Evolutionary conservation across 2,888 invertebrate species (phyloP).

Genomic region (Drosophila macrospina): DNA sequence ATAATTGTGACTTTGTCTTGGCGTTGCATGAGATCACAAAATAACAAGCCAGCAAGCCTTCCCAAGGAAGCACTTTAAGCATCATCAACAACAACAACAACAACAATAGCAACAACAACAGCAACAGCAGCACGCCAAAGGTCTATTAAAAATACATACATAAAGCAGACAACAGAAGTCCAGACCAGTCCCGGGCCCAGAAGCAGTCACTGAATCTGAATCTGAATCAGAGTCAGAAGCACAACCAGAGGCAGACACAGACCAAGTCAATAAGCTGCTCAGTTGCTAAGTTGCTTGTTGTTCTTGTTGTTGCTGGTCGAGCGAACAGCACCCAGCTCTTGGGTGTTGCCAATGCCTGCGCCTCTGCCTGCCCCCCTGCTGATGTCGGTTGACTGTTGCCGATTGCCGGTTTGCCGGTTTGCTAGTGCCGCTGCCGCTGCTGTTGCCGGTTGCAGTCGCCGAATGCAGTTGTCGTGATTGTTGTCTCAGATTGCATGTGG

Average conservation of each 20-base stretch:
- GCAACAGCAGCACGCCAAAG: slow-evolving; percentile 41
- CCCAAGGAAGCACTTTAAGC: slow-evolving; percentile 13
- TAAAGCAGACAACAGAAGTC: slow-evolving; percentile 58
- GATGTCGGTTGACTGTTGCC: slow-evolving; percentile 18
- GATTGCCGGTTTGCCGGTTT: slow-evolving; percentile 25
- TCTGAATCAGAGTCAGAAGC: slow-evolving; percentile 21
- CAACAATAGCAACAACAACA: slow-evolving; percentile 21
- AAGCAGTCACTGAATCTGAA: slow-evolving; percentile 15
- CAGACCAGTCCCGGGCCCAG: slow-evolving; percentile 54
- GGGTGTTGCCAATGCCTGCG: slow-evolving; percentile 60
- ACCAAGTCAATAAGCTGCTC: slow-evolving; percentile 63
- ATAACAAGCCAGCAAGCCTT: slow-evolving; percentile 38
- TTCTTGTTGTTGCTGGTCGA: slow-evolving; percentile 31
- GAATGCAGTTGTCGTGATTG: slow-evolving; percentile 81
- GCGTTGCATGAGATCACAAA: slow-evolving; percentile 57
- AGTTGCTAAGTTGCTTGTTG: slow-evolving; percentile 40
- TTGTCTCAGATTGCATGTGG: slow-evolving; percentile 80
- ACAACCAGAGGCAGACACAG: slow-evolving; percentile 37
- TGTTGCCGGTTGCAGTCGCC: slow-evolving; percentile 57
- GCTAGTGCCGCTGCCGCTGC: slow-evolving; percentile 3
- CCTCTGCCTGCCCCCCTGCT: slow-evolving; percentile 24
- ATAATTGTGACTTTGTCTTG: slow-evolving; percentile 64
- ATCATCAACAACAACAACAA: slow-evolving; percentile 24
- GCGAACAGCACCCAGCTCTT: slow-evolving; percentile 47
- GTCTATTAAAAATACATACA: slow-evolving; percentile 77